These are phyloP conservation scores for Crematogaster levior DNA, from an alignment of 2,888 invertebrate genomes.

Conservation along the genomic window DNA sequence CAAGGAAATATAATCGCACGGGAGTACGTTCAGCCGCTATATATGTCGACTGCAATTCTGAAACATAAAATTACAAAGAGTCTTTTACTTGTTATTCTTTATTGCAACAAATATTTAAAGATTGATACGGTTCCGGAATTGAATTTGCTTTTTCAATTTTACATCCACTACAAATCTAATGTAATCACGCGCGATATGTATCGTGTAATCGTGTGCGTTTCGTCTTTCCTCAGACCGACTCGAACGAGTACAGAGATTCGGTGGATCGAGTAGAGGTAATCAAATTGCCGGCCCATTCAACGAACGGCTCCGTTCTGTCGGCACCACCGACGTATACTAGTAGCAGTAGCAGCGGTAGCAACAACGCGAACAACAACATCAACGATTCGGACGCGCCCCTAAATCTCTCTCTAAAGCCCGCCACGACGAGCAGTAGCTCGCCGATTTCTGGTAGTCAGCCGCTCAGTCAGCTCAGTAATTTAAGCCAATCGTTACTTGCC, in stretches of 20 bases:
- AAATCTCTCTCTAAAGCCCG: conserved; percentile 93
- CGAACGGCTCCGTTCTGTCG: conserved; percentile 84
- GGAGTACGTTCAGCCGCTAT: conserved; percentile 66
- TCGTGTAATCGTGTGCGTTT: conserved; percentile 8
- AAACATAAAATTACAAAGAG: background rate
- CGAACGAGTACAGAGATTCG: conserved; percentile 82
- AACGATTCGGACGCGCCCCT: conserved; percentile 92
- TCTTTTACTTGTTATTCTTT: conserved; percentile 35
- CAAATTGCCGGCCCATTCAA: conserved; percentile 89
- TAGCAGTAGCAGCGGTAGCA: conserved; percentile 83
- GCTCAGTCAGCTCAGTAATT: conserved; percentile 84
- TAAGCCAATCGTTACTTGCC: conserved; percentile 84
- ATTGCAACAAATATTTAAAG: background rate
- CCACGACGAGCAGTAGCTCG: conserved; percentile 82
- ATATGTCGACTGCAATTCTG: background rate
- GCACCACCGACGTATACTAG: conserved; percentile 87
- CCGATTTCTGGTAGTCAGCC: conserved; percentile 82
- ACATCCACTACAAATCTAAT: background rate
- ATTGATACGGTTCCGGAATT: background rate
- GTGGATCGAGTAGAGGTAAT: conserved; percentile 93
- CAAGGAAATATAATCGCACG: conserved; percentile 84
- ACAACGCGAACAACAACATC: conserved; percentile 84
- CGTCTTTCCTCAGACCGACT: conserved; percentile 75
- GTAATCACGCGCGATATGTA: background rate
- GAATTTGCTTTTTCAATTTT: background rate